Evolutionary conservation across 2,888 invertebrate species (phyloP), one percentile per base, ranked within the genome.

Genomic region (Eucriotettix oculatus): DNA sequence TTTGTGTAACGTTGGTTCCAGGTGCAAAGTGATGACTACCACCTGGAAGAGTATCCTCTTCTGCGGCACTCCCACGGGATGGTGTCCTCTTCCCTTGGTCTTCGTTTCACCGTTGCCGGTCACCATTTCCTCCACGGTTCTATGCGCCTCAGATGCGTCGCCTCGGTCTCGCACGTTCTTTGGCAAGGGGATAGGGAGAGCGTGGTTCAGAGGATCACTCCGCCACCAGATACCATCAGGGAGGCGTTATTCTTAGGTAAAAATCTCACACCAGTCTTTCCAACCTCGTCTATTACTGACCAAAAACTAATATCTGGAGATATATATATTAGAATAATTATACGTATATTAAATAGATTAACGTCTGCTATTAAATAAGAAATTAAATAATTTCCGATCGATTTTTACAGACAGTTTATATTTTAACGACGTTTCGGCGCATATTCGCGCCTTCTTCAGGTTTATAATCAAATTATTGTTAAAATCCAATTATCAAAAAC

Each of bases 171-270:
- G 16, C 81, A 82, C 14, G 76, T 80, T 1, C 70, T 82, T 58
- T 81, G 81, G 78, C 76, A 78, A 65, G 79, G 79, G 29, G 80
- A 79, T 69, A 72, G 77, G 65, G 81, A 81, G 67, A 79, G 79
- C 66, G 76, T 80, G 1, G 74, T 81, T 17, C 78, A 80, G 68
- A 76, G 78, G 55, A 72, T 78, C 57, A 77, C 78, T 48, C 74
- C 73, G 48, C 74, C 80, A 61, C 77, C 79, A 68, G 80, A 80
- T 68, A 79, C 80, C 71, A 74, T 64, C 11, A 17, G 81, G 65
- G 82, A 82, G 70, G 82, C 82, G 42, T 75, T 81, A 69, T 72
- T 82, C 63, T 73, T 82, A 67, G 82, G 82, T 82, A 72, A 78
- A 29, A 29, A 29, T 29, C 3, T 29, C 2, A 29, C 29, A 2